Base-by-base conservation (phyloP, 2,888 invertebrate species). In the Adineta ricciae region DNA sequence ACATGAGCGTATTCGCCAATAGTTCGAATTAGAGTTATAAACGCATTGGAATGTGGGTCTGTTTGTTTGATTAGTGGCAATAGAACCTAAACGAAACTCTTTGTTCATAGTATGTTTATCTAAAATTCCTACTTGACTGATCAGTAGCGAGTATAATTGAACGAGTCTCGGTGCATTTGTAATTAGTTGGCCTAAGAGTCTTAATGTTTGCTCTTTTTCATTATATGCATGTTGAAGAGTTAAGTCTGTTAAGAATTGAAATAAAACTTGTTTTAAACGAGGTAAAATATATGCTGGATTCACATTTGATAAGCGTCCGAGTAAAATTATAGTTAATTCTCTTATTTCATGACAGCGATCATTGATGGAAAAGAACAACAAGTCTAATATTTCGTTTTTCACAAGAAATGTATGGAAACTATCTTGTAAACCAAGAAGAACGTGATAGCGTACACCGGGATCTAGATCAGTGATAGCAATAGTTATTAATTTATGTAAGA, bases 251-350 rank as follows among this genome's bases (percentile, higher is more conserved):
- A 98, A 91, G 86, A 93, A 92, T 91, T 93, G 93, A 83, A 98
- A 95, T 83, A 99, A 92, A 0, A 95, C 94, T 90, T 96, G 96
- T 84, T 99, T 92, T 2, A 99, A 92, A 19, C 96, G 95, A 0
- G 99, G 99, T 94, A 98, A 96, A 1, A 99, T 96, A 90, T 97
- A 97, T 0, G 98, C 97, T 0, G 99, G 99, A 92, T 99, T 99
- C 89, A 96, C 94, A 41, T 93, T 93, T 88, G 96, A 96, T 86
- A 99, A 91, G 86, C 97, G 92, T 0, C 97, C 98, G 85, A 98
- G 94, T 84, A 95, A 96, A 87, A 96, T 95, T 87, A 98, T 94
- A 0, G 97, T 95, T 83, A 96, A 91, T 90, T 98, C 97, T 50
- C 97, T 92, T 87, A 98, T 97, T 91, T 96, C 96, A 89, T 97